These are phyloP conservation scores for Elachura formosa DNA, from an alignment of 2,113 vertebrate species.

Conservation along the genomic window DNA sequence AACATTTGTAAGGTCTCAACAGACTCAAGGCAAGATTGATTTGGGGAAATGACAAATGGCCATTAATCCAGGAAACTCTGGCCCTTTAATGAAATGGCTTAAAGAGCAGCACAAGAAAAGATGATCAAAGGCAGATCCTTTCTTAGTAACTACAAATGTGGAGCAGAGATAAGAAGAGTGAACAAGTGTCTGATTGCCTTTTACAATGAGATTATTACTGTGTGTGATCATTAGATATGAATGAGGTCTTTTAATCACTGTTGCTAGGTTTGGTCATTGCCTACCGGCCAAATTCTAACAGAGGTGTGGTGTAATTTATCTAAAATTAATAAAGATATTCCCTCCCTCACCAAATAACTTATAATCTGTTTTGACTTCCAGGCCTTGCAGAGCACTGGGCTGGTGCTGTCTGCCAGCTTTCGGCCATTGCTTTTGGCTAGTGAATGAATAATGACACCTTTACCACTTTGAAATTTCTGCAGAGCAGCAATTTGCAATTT, in stretches of 20 bases:
- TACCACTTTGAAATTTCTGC: background rate
- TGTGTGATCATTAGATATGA: slow-evolving; percentile 28
- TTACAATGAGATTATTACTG: slow-evolving; percentile 30
- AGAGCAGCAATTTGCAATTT: background rate
- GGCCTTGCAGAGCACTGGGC: background rate
- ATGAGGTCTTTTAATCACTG: slow-evolving; percentile 40
- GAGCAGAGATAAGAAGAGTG: slow-evolving; percentile 39
- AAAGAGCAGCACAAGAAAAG: slow-evolving; percentile 6
- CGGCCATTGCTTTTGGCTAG: background rate
- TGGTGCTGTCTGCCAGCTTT: background rate
- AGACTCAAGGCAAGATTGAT: background rate
- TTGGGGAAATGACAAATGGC: slow-evolving; percentile 10
- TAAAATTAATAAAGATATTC: background rate
- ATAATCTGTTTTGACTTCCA: background rate
- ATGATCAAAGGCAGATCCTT: slow-evolving; percentile 32
- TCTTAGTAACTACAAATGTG: slow-evolving; percentile 5
- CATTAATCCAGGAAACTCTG: background rate
- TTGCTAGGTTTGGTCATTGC: background rate
- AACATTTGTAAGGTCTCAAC: background rate
- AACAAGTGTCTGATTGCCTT: slow-evolving; percentile 40
- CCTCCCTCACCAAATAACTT: background rate
- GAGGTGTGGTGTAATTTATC: background rate
- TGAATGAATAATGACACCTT: background rate
- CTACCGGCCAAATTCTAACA: background rate
- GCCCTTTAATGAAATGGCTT: slow-evolving; percentile 31